phyloP scores from a whole-genome alignment of 1,140 invertebrate species.

The Portunus trituberculatus region DNA sequence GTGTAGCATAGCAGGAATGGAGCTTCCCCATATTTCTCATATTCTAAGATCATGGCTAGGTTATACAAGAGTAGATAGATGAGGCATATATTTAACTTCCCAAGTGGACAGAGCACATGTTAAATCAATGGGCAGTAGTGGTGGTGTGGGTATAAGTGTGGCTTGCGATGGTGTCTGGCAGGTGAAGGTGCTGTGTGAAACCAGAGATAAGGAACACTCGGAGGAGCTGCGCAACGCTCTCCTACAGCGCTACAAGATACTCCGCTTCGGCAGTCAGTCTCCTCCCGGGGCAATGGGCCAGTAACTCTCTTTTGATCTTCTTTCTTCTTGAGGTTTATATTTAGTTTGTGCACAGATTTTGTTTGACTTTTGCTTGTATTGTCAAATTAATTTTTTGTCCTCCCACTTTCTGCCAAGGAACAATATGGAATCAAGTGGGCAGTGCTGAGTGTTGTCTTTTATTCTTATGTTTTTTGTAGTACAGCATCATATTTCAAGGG shows the following conservation, averaged over 20 bases:
- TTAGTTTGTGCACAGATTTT: slow-evolving; percentile 14
- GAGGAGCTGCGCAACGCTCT: slow-evolving; percentile 85
- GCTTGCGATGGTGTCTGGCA: slow-evolving; percentile 79
- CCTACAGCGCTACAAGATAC: slow-evolving; percentile 83
- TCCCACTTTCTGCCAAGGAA: slow-evolving; percentile 14
- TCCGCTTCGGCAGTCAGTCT: slow-evolving; percentile 79
- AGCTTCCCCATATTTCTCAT: no score
- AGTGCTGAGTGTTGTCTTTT: background rate
- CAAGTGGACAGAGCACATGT: no score
- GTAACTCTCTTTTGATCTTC: background rate
- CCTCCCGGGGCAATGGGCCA: slow-evolving; percentile 8
- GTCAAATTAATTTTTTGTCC: background rate
- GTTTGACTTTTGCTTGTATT: background rate
- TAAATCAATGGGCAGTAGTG: background rate
- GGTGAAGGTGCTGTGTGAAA: slow-evolving; percentile 93
- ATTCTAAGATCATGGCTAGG: no score
- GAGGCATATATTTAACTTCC: no score
- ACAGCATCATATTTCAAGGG: background rate
- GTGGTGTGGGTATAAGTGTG: background rate
- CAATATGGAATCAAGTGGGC: background rate
- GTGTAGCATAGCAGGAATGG: no score
- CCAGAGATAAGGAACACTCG: slow-evolving; percentile 89
- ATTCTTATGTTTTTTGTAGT: background rate
- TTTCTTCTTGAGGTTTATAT: background rate
- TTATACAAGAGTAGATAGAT: no score